phyloP scores from a whole-genome alignment of 1,140 invertebrate genomes.

The Aethina tumida region DNA sequence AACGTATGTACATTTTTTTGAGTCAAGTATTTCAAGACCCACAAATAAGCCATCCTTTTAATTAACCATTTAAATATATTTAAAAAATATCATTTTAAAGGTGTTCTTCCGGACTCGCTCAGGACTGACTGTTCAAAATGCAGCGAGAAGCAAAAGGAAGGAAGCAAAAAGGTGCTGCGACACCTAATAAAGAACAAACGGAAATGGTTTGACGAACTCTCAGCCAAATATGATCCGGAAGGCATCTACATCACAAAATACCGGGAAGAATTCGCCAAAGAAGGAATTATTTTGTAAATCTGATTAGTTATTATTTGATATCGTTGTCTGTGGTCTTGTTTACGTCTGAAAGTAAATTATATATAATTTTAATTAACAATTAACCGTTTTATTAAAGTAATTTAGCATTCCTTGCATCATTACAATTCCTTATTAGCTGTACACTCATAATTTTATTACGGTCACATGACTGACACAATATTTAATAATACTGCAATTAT shows the following conservation, averaged over 20 bases:
- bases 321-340: too few relatives aligned
- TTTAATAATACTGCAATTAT: too few relatives aligned
- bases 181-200: conserved; percentile 41
- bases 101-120: conserved; percentile 50
- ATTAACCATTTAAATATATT: conserved; percentile 1
- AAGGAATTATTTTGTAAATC: conserved; percentile 12
- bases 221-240: conserved; percentile 45
- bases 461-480: too few relatives aligned
- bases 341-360: too few relatives aligned
- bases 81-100: conserved; percentile 10
- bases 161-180: conserved; percentile 50
- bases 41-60: neutral
- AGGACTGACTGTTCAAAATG: conserved; percentile 53
- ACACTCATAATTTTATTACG: too few relatives aligned
- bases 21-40: neutral
- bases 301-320: too few relatives aligned
- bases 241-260: conserved; percentile 36
- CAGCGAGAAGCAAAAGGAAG: conserved; percentile 48
- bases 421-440: too few relatives aligned
- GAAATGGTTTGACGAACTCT: conserved; percentile 42
- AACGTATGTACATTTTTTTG: conserved; percentile 42
- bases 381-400: too few relatives aligned
- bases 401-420: too few relatives aligned
- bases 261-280: conserved; percentile 17
- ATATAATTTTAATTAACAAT: too few relatives aligned